Base-by-base conservation (phyloP, 2,888 invertebrate genomes). In the Caenorhabditis sp. region DNA sequence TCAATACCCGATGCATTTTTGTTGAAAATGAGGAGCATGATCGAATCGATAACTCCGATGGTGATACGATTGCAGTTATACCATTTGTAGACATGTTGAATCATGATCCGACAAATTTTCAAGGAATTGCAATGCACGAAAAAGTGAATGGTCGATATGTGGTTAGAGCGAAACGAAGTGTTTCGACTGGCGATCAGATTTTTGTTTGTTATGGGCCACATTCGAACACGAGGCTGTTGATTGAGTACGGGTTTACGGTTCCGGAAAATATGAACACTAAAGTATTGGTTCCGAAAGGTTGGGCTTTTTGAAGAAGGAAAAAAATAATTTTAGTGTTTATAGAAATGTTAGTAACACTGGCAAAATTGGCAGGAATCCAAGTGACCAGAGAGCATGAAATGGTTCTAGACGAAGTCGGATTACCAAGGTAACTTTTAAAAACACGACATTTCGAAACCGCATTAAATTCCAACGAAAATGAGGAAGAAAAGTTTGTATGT, bases 121-220 rank as follows among this genome's bases (percentile, higher is more conserved):
- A 70, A 50, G 77, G 81, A 51, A 50, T 82, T 0, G 80, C 79
- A 4, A 58, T 76, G 0, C 67, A 77, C 23, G 80, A 81, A 49
- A 79, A 78, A 55, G 23, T 65, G 10, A 68, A 74, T 19, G 72
- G 67, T 21, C 62, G 60, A 26, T 74, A 68, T 62, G 76, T 85
- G 0, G 70, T 71, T 24, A 75, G 77, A 51, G 77, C 72, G 23
- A 69, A 77, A 50, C 58, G 66, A 14, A 61, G 71, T 36, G 76
- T 83, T 21, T 19, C 27, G 14, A 37, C 51, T 21, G 76, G 65
- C 6, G 69, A 69, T 8, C 66, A 79, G 62, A 21, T 78, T 2
- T 89, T 88, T 76, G 88, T 89, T 57, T 88, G 85, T 62, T 89
- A 89, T 79, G 89, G 89, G 23, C 83, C 88, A 23, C 89, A 89